Evolutionary conservation across 2,797 vertebrate species (phyloP).

Genomic region (Acridotheres tristis): DNA sequence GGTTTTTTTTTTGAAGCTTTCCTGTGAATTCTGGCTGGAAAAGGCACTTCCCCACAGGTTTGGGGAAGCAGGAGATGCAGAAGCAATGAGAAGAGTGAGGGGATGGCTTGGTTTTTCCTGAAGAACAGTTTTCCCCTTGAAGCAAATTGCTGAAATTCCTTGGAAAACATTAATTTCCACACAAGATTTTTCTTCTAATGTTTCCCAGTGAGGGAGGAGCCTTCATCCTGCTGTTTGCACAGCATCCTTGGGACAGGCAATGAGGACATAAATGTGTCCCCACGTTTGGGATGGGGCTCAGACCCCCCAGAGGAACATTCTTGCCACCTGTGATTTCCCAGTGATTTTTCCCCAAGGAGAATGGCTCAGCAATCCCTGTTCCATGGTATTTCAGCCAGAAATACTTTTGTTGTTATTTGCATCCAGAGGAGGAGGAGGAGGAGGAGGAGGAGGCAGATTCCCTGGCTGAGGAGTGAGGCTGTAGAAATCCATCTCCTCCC

Average conservation of each 20-base stretch:
- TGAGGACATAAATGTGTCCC: not conserved
- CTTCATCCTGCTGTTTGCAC: not conserved
- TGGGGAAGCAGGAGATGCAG: not conserved
- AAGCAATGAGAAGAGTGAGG: not conserved
- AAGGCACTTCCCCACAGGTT: not conserved
- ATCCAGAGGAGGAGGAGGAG: not conserved
- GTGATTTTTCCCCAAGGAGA: not conserved
- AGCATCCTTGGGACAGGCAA: not conserved
- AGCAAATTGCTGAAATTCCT: not conserved
- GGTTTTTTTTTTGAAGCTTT: not conserved
- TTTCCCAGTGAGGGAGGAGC: not conserved
- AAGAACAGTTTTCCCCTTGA: not conserved
- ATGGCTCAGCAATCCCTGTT: not conserved
- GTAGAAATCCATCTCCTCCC: not conserved
- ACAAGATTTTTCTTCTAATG: rapidly evolving
- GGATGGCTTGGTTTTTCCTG: not conserved
- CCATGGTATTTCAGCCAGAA: not conserved
- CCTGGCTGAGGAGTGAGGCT: not conserved
- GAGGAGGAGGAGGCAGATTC: not conserved
- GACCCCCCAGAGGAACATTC: not conserved
- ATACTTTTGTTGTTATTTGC: not conserved
- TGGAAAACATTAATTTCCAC: not conserved
- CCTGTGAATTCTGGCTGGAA: not conserved
- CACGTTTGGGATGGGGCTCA: not conserved
- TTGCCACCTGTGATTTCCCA: not conserved